Evolutionary conservation across 2,797 vertebrate species (phyloP), one percentile per base, ranked within the genome.

Genomic region (Apodemus agrarius): DNA sequence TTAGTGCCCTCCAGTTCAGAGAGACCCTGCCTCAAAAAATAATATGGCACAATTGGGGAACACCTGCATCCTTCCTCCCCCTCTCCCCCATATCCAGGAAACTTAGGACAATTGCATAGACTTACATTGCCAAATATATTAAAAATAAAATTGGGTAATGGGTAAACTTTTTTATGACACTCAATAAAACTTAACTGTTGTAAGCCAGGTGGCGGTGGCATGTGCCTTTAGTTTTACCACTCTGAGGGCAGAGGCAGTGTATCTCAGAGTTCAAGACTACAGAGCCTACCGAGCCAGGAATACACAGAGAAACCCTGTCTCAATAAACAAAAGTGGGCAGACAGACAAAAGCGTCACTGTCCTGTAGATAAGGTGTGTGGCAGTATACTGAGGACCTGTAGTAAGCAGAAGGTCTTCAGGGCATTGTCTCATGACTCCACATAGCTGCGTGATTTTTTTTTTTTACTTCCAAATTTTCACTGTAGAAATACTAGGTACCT

Each of bases 401-500:
- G 61, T 72, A 89, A 91, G 21, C 57, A 86, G 63, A 43, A 93
- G 54, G 14, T 82, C 59, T 90, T 89, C 8, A 90, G 76, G 63
- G 65, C 82, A 8, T 78, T 86, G 31, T 93, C 83, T 90, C 46
- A 46, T 93, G 86, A 72, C n/a, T 63, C 85, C 24, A 86, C 49
- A 90, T 63, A 89, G 49, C 80, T 92, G 91, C 3, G 52, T 84
- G 34, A 57, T 63, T 97, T 52, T 80, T 11, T 57, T 57, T 12
- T 57, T 54, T 9, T 89, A n/a, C 69, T 96, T 95, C 95, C 84
- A 49, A 84, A 59, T 88, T 96, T 96, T 95, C 61, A 89, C 49
- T 91, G 22, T 63, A 86, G 74, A 94, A 93, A 89, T 93, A 91
- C 87, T 83, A 52, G 16, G 80, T 92, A 46, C 63, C 79, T 72